Conservation (phyloP, 2,113 vertebrate genomes). For the Mystacornis crossleyi region DNA sequence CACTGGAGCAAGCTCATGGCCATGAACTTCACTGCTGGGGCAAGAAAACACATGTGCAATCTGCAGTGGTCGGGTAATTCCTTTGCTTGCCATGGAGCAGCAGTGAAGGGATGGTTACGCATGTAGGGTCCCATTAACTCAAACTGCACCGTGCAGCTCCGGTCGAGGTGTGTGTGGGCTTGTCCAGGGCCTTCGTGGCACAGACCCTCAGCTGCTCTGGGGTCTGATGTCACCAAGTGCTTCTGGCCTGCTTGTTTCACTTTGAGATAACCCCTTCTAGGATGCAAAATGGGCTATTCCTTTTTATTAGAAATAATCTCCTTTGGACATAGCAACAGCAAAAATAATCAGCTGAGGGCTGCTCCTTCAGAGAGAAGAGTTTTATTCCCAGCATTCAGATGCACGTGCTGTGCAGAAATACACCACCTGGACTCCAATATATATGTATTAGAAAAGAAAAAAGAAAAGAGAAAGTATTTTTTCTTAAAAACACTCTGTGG, state of each 20-base stretch:
- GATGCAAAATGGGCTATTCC: not conserved
- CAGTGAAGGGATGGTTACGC: not conserved
- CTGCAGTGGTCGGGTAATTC: not conserved
- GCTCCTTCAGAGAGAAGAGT: not conserved
- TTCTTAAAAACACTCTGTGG: not conserved
- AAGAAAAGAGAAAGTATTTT: not conserved
- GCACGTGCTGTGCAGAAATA: not conserved
- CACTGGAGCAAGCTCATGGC: not conserved
- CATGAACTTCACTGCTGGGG: not conserved
- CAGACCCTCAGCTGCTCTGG: not conserved
- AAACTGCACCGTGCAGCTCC: not conserved
- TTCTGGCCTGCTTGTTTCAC: not conserved
- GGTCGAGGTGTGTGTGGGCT: accelerated
- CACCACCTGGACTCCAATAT: not conserved
- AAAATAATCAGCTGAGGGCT: not conserved
- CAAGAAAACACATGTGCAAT: accelerated
- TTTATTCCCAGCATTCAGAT: not conserved
- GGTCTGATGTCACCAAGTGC: not conserved
- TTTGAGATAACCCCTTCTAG: not conserved
- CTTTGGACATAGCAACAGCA: not conserved
- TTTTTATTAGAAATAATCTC: not conserved
- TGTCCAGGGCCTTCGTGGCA: not conserved
- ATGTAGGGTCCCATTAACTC: not conserved
- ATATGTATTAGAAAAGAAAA: not conserved
- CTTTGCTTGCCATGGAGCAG: not conserved